Base-by-base conservation (phyloP, 2,888 invertebrate genomes). In the Dastarcus helophoroides region DNA sequence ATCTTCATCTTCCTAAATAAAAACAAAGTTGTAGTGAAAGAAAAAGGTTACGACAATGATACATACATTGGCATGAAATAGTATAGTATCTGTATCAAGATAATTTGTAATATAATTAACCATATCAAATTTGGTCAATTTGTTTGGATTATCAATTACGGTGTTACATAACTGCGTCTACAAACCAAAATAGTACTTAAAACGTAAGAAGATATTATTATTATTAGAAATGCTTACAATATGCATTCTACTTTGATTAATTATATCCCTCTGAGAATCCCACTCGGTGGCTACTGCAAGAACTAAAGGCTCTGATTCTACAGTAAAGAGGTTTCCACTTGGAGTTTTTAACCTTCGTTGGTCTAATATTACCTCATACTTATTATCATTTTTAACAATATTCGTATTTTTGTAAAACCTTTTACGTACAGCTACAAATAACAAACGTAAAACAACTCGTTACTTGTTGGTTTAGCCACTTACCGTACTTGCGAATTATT, bases 281-380 rank as follows among this genome's bases (percentile, higher is more conserved):
- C 97, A 98, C 69, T 98, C 98, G 14, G 81, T 75, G 2, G 95
- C 91, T 26, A 98, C 77, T 10, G 90, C 93, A 36, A 93, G 66
- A 2, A 97, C 97, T 29, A 98, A 64, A 1, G 85, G 77, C 62
- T 95, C 90, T 60, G 74, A 86, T 13, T 77, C 73, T 0, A 94
- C 76, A 37, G 70, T 63, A 43, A 95, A 76, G 5, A 79, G 58
- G 35, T 72, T 69, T 2, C 93, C 91, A 46, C 71, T 72, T 0
- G 94, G 95, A 2, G 95, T 95, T 62, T 91, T 91, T 10, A 95
- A 60, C 54, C 88, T 86, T 10, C 78, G 68, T 51, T 86, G 82
- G 58, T 95, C 95, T 41, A 95, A 63, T 10, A 82, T 84, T 5
- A 95, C 71, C 65, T 94, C 93, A 67, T 74, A 88, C 51, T 75